Conservation (phyloP, 2,797 vertebrate genomes). For the Allobates femoralis region DNA sequence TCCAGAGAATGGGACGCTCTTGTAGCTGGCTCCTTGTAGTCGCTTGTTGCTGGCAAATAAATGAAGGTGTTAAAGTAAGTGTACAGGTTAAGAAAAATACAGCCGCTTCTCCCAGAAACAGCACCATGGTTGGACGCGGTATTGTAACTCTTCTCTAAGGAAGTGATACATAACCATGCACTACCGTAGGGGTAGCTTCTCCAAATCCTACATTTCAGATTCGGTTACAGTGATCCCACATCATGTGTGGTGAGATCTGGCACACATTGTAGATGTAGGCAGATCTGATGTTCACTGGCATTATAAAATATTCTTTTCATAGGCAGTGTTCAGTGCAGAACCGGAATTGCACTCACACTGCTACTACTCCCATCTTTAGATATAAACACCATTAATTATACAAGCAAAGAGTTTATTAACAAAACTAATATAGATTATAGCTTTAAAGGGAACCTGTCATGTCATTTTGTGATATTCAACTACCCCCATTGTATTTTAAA, state of each 20-base stretch:
- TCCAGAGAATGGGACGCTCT: not conserved
- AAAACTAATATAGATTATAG: too few species aligned
- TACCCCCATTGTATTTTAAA: too few species aligned
- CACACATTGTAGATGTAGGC: not conserved
- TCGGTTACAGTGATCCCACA: not conserved
- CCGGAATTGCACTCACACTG: too few species aligned
- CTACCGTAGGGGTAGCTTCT: not conserved
- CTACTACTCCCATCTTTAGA: too few species aligned
- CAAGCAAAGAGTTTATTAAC: too few species aligned
- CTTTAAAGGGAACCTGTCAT: too few species aligned
- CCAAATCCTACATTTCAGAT: not conserved
- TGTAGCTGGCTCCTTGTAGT: too few species aligned
- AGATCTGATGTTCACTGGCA: not conserved
- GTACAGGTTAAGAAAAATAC: not conserved
- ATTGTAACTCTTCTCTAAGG: not conserved
- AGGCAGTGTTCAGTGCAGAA: too few species aligned
- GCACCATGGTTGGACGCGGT: not conserved
- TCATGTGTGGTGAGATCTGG: not conserved
- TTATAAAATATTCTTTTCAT: not conserved
- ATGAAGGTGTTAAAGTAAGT: not conserved
- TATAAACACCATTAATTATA: too few species aligned
- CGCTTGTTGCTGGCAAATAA: not conserved
- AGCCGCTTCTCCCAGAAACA: not conserved
- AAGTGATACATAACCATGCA: not conserved
- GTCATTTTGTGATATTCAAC: too few species aligned